Evolutionary conservation across 2,113 vertebrate species (phyloP), one percentile per base, ranked within the genome.

Genomic region (Nesoenas mayeri): DNA sequence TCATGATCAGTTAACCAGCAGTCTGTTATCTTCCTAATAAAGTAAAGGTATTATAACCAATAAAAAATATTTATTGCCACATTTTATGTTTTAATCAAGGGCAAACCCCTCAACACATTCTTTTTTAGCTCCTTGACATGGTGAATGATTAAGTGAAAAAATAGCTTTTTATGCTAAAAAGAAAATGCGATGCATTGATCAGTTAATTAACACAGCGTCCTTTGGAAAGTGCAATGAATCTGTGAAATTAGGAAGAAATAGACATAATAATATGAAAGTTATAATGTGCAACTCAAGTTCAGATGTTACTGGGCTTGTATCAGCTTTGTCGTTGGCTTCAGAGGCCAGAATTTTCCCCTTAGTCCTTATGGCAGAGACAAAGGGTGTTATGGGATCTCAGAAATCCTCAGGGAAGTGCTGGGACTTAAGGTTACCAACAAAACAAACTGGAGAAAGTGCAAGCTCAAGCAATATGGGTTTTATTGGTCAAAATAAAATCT

Each of bases 61-160:
- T 98, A 98, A 98, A 98, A 98, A 95, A 85, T 95, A 98, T 98
- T 98, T 98, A 98, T 98, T 96, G 90, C 84, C 64, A 97, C 67
- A 90, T 97, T 97, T 97, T 95, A 97, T 96, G 87, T 95, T 95
- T 98, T 98, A 98, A 98, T 98, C 97, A 98, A 97, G 81, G 73
- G 85, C 83, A 96, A 92, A 90, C 29, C 66, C 65, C 64, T 96
- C 38, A 50, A 96, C 96, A 97, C 97, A 97, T 90, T 96, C 84
- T 96, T 96, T 97, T 94, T 89, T 54, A 85, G 91, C 83, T 94
- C 62, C 86, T 91, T 95, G 87, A 89, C 57, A 58, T 17, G 38
- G 65, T 57, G 65, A 66, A 94, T 83, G 91, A 88, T 95, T 79
- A 96, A 95, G 77, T 79, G 75, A 42, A 90, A 91, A 87, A 89